Conservation (phyloP, 2,113 vertebrate species). For the Paradoxurus hermaphroditus region DNA sequence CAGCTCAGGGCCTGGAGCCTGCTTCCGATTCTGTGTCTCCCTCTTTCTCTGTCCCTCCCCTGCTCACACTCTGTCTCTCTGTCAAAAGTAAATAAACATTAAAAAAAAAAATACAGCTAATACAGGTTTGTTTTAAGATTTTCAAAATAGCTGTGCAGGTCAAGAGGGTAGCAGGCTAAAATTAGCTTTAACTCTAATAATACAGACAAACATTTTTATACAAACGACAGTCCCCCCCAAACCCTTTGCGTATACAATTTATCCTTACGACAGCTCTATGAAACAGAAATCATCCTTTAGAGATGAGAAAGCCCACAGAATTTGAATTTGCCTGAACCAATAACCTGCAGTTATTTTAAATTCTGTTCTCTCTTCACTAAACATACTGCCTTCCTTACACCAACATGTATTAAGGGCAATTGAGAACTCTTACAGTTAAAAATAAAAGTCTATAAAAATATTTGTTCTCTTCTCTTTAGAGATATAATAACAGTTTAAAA, state of each 20-base stretch:
- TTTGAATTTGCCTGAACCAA: background rate
- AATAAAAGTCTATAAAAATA: constrained; percentile 12
- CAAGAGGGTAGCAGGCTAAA: background rate
- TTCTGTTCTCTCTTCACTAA: background rate
- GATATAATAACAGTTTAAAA: background rate
- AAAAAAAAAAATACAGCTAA: too few relatives aligned
- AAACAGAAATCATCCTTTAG: background rate
- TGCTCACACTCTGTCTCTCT: too few relatives aligned
- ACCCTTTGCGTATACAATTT: background rate
- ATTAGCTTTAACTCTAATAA: background rate
- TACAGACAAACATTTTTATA: background rate
- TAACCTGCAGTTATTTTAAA: background rate
- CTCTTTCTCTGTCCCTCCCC: too few relatives aligned
- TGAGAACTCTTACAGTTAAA: background rate
- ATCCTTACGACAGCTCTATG: background rate
- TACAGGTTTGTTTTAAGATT: background rate
- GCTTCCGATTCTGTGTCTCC: too few relatives aligned
- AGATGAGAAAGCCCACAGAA: background rate
- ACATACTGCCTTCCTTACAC: background rate
- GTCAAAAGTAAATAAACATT: too few relatives aligned
- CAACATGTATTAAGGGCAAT: background rate
- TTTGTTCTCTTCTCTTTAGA: background rate
- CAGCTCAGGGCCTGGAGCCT: too few relatives aligned
- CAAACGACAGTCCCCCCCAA: background rate
- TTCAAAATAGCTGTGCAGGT: background rate